Percentiles rank a stretch among this genome's conserved stretches.
These are phyloP conservation scores for Mirounga angustirostris DNA, from an alignment of 2,113 vertebrate species.

Conservation along the genomic window DNA sequence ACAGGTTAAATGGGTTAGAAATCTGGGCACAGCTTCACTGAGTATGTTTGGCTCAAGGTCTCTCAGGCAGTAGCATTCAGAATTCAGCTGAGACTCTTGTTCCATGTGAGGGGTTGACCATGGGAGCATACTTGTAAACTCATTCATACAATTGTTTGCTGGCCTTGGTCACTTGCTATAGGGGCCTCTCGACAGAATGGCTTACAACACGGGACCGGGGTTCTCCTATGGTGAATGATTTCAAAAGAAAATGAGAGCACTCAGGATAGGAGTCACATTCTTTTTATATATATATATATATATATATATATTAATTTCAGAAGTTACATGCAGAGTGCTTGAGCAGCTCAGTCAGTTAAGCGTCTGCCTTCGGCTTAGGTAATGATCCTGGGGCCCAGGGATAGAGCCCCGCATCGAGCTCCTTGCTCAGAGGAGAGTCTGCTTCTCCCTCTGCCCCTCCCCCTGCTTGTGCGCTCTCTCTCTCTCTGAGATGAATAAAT, in stretches of 20 bases:
- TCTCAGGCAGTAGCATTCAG: neutral
- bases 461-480: neutral
- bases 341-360: too few species aligned
- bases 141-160: neutral
- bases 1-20: neutral
- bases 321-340: neutral
- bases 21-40: neutral
- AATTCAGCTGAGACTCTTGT: neutral
- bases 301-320: neutral
- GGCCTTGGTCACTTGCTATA: neutral
- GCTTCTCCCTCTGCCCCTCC: neutral
- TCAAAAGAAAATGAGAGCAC: neutral
- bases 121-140: neutral
- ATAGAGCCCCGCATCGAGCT: too few species aligned
- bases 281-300: neutral
- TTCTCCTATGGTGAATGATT: neutral
- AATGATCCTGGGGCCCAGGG: too few species aligned
- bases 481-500: neutral
- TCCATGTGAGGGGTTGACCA: neutral
- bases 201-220: rapidly evolving
- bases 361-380: too few species aligned
- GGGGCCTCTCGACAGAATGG: neutral
- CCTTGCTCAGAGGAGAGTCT: too few species aligned
- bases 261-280: neutral
- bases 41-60: neutral